Base-by-base conservation (phyloP, 2,113 vertebrate genomes). In the Gulo gulo region DNA sequence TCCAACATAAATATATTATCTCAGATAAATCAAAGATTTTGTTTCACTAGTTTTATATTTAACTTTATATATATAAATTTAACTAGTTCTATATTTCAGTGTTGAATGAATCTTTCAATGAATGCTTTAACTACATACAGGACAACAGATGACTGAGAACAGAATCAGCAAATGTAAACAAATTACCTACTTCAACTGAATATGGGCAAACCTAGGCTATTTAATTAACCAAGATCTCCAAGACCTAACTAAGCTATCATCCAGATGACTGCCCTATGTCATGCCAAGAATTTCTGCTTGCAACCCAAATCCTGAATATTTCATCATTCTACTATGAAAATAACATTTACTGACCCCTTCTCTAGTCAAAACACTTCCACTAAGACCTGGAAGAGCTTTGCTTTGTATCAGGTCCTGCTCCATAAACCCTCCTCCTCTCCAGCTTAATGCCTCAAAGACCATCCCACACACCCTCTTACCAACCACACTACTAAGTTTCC, bases 11-110 rank as follows among this genome's bases (percentile, higher is more conserved):
- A 83, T 23, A 34, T 50, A 57, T 81, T 87, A 93, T n/a, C 36
- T 82, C 88, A 94, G 21, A 91, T 78, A 94, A 96, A 96, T 7
- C 15, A 95, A 50, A 92, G 34, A 92, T 23, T 80, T 92, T 10
- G 14, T 94, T 96, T 93, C 84, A 67, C 31, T 83, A 88, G 31
- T 80, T 96, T 96, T 69, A 93, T 24, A 81, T 76, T 91, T 59
- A 67, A 24, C 21, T 59, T 59, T 23, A 24, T 59, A 69, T 59
- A 59, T 59, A 36, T 69, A 69, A 69, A 69, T 20, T 69, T 69
- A 69, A 69, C 34, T 36, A 69, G 34, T 36, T 69, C 34, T 36
- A 20, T 69, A 69, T 88, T 92, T 97, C 39, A 74, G 23, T 82
- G 61, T 59, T 81, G 21, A 24, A 55, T 84, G 20, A 93, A 92